These are phyloP conservation scores for Meiosimyza decipiens DNA, from an alignment of 2,888 invertebrate species.

Conservation along the genomic window DNA sequence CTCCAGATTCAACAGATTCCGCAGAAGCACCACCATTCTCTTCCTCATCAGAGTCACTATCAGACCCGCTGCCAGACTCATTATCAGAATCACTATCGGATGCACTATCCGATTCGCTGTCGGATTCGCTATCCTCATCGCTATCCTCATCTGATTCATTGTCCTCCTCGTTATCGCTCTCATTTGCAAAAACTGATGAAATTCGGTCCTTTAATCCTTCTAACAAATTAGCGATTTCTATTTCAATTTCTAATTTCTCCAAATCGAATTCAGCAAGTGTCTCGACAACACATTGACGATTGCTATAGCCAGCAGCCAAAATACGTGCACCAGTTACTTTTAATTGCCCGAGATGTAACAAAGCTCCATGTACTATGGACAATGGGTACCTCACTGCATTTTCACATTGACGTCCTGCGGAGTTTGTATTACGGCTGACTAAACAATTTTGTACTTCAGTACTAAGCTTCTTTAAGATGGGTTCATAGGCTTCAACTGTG, in stretches of 20 bases:
- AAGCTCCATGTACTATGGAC: neutral
- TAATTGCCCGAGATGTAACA: conserved; percentile 11
- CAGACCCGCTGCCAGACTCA: too few relatives aligned
- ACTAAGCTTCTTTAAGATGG: neutral
- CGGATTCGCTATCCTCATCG: too few relatives aligned
- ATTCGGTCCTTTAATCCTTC: neutral
- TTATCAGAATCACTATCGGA: neutral
- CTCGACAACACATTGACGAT: conserved; percentile 15
- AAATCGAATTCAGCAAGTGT: conserved; percentile 16
- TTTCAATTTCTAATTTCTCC: neutral
- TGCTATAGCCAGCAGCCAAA: neutral
- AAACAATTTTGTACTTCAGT: conserved; percentile 14
- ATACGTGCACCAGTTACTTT: neutral
- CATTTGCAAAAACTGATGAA: neutral
- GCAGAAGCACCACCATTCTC: neutral
- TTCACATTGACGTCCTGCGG: neutral
- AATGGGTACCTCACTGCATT: neutral
- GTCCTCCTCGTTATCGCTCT: neutral
- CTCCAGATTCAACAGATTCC: neutral
- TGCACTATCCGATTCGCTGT: neutral
- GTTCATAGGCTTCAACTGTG: conserved; percentile 1
- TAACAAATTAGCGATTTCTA: neutral
- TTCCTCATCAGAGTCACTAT: neutral
- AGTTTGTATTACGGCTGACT: neutral
- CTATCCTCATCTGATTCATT: neutral